Evolutionary conservation across 1,140 invertebrate genomes (phyloP).

Genomic region (Saccostrea echinata): DNA sequence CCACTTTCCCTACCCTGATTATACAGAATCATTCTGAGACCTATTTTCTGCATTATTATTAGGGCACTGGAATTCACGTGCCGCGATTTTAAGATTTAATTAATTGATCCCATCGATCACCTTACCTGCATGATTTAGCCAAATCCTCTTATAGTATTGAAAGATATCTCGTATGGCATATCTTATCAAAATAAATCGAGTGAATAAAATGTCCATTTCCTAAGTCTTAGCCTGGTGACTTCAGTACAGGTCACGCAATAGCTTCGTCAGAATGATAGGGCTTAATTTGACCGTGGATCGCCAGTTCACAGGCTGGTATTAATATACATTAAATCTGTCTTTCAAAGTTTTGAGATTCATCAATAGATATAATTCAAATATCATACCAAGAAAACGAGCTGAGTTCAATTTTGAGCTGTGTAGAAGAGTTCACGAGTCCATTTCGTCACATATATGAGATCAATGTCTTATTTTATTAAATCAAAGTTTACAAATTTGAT

Average conservation of each 20-base stretch:
- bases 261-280: background rate
- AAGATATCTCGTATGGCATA: background rate
- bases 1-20: background rate
- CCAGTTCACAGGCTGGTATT: background rate
- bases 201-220: background rate
- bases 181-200: background rate
- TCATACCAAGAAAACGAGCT: no score
- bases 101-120: background rate
- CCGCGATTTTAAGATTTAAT: background rate
- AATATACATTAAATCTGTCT: background rate
- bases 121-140: slow-evolving; percentile 28
- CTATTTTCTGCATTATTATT: background rate
- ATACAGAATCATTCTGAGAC: no score
- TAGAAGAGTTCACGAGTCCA: no score
- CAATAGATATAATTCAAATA: background rate
- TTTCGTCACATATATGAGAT: no score
- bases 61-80: background rate
- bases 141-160: background rate
- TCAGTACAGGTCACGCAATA: slow-evolving; percentile 2
- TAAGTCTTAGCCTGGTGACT: background rate
- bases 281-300: background rate
- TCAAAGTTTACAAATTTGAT: no score
- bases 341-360: background rate
- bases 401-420: no score
- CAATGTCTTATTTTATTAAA: no score